Evolutionary conservation across 2,797 vertebrate species (phyloP), one percentile per base, ranked within the genome.

Genomic region (Carapus acus): DNA sequence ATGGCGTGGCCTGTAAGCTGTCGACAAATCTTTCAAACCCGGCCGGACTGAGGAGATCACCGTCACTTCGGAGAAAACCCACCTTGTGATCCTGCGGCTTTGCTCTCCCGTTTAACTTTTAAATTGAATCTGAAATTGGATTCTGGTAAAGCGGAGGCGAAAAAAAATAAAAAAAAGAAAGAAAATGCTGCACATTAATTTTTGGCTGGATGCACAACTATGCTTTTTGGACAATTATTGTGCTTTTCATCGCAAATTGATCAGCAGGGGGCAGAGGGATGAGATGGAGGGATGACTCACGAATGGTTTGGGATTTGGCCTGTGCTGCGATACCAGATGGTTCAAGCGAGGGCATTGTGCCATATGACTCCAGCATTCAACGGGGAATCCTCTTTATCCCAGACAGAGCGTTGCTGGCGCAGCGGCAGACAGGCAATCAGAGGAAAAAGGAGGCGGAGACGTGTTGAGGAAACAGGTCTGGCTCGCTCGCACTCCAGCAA

Each of bases 11-110:
- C n/a, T n/a, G n/a, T n/a, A n/a, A n/a, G 54, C 53, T 56, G 41
- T 24, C 22, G 21, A 23, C 43, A 49, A 44, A 4, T 27, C 53
- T 64, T 34, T 23, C 21, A 36, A 43, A 60, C 43, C 36, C 13
- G 4, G 12, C 40, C 12, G 2, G n/a, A 43, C 49, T 20, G 59
- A 55, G 31, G 64, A 64, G n/a, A n/a, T n/a, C n/a, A 27, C 24
- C 24, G 9, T 27, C 24, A 9, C 4, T 27, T 27, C 24, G n/a
- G 11, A 9, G n/a, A 40, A 44, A 20, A 19, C 4, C 31, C 31
- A 33, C 34, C 17, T 12, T 22, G 18, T 37, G 8, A 42, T 31
- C 42, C n/a, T 31, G 36, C 3, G 2, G 4, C 11, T 3, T 36
- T 1, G 1, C 24, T 22, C 7, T 7, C 7, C 1, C 15, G 5